phyloP scores from a whole-genome alignment of 64 coral and sea anemone genomes.

The Hydrozoanthus tunicans region DNA sequence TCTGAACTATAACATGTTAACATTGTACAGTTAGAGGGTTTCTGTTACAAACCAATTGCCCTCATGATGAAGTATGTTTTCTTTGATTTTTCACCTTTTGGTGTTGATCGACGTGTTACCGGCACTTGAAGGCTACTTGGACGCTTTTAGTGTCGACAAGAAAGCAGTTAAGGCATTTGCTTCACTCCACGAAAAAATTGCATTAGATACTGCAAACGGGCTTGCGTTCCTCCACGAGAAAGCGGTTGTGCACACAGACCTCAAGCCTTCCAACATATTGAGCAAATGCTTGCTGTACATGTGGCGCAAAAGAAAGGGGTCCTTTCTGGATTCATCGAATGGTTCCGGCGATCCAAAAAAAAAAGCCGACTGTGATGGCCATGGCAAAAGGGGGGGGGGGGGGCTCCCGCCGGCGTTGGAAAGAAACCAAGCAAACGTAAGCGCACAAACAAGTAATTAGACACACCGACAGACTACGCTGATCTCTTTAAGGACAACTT shows the following conservation, averaged over 20 bases:
- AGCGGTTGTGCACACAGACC: conserved; percentile 13
- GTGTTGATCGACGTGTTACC: not conserved
- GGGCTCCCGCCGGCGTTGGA: conserved; percentile 40
- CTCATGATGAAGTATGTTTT: conserved; percentile 47
- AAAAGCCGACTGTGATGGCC: conserved; percentile 44
- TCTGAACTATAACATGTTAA: not conserved
- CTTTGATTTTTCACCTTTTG: conserved; percentile 59
- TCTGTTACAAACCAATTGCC: not conserved
- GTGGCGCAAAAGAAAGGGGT: conserved; percentile 33
- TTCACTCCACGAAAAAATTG: not conserved
- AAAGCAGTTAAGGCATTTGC: not conserved
- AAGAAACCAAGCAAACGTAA: conserved; percentile 47
- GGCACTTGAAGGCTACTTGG: conserved; percentile 16
- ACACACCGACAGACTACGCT: conserved; percentile 9
- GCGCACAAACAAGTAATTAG: conserved; percentile 39
- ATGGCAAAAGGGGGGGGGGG: conserved; percentile 9
- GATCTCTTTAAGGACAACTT: conserved; percentile 49
- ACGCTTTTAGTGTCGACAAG: not conserved
- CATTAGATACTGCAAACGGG: not conserved
- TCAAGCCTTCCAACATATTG: conserved; percentile 39
- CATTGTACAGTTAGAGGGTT: conserved; percentile 2
- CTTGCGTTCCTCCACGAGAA: conserved; percentile 23
- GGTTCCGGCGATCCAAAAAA: conserved; percentile 30
- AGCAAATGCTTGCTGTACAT: conserved; percentile 12
- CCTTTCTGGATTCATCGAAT: conserved; percentile 30